Evolutionary conservation across 2,113 vertebrate genomes (phyloP).

Genomic region (Eurystomus gularis): DNA sequence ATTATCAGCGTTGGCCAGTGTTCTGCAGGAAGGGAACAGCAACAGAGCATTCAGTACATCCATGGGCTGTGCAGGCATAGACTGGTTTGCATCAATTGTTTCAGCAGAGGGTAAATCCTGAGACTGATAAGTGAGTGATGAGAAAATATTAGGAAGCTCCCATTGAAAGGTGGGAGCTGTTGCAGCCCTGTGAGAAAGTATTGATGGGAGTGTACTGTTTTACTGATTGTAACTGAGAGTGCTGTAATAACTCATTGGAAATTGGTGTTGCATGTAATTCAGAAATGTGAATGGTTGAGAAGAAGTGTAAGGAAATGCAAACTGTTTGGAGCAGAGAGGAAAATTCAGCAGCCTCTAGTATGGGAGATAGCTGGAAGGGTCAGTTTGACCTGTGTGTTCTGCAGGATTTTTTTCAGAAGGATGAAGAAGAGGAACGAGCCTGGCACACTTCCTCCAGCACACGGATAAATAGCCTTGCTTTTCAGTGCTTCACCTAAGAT

Average conservation of each 20-base stretch:
- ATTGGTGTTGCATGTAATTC: background rate
- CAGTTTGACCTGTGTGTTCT: background rate
- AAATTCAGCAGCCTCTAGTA: background rate
- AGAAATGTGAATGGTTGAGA: background rate
- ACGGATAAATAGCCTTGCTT: background rate
- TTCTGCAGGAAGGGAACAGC: background rate
- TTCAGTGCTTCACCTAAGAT: background rate
- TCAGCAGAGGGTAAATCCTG: background rate
- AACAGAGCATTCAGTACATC: background rate
- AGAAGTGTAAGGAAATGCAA: background rate
- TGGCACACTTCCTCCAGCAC: background rate
- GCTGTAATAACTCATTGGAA: background rate
- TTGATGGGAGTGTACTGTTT: background rate
- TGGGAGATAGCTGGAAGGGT: background rate
- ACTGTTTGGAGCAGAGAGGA: background rate
- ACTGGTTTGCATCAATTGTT: accelerated
- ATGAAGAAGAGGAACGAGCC: background rate
- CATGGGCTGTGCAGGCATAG: background rate
- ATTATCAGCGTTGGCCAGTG: accelerated
- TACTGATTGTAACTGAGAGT: background rate
- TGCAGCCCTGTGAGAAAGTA: background rate
- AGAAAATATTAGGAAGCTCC: background rate
- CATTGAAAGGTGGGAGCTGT: background rate
- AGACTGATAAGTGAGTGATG: background rate
- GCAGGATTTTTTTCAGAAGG: background rate